phyloP scores from a whole-genome alignment of 2,888 invertebrate genomes.

The Lordiphosa fenestrarum region DNA sequence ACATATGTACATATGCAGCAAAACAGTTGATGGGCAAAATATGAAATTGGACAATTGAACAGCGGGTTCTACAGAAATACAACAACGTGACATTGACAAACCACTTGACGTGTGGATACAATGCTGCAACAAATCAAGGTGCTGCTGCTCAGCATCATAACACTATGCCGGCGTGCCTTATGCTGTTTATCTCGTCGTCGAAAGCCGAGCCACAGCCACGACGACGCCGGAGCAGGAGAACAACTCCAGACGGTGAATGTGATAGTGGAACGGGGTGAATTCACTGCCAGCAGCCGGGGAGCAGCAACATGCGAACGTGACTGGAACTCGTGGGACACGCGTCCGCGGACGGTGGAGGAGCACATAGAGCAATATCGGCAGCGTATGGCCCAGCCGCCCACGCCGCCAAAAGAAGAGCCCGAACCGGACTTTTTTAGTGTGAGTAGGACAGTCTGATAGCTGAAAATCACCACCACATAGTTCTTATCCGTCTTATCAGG shows the following conservation, averaged over 20 bases:
- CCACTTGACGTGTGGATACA: not conserved
- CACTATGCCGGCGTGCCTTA: slow-evolving; percentile 82
- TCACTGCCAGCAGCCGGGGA: slow-evolving; percentile 12
- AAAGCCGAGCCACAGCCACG: slow-evolving; percentile 67
- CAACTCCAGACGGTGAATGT: slow-evolving; percentile 83
- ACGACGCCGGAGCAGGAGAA: slow-evolving; percentile 78
- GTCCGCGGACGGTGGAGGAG: slow-evolving; percentile 82
- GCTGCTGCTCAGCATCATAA: slow-evolving; percentile 82
- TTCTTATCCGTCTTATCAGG: slow-evolving; percentile 72
- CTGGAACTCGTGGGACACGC: slow-evolving; percentile 85
- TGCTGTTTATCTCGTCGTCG: slow-evolving; percentile 83
- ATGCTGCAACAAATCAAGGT: slow-evolving; percentile 82
- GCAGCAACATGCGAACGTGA: slow-evolving; percentile 68
- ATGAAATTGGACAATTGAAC: no score
- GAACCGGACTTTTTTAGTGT: slow-evolving; percentile 83
- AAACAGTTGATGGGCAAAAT: no score
- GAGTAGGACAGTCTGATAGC: slow-evolving; percentile 23
- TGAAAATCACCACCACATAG: not conserved
- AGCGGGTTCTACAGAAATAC: no score
- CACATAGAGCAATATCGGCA: slow-evolving; percentile 84
- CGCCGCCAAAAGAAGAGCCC: slow-evolving; percentile 79
- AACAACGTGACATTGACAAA: not conserved
- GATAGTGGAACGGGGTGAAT: slow-evolving; percentile 78
- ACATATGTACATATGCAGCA: no score
- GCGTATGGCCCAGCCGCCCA: slow-evolving; percentile 80